Conservation (phyloP, 1,140 invertebrate species). For the Andricus grossulariae region DNA sequence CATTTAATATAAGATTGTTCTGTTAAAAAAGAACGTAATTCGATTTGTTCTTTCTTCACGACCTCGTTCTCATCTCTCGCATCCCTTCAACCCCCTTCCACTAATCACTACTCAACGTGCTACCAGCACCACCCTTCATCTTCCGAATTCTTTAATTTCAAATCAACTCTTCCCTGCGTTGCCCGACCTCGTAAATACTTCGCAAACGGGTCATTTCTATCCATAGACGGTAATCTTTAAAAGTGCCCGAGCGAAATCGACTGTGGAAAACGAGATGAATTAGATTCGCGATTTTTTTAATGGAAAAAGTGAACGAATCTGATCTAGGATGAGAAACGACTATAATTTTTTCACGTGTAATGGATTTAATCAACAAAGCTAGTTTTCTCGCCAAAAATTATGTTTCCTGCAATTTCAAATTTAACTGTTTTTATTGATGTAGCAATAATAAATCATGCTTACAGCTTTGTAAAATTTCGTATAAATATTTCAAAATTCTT, state of each 20-base stretch:
- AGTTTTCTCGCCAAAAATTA: neutral
- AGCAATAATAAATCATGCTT: too few species aligned
- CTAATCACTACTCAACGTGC: neutral
- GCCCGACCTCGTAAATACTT: neutral
- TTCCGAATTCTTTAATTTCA: neutral
- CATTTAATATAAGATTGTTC: neutral
- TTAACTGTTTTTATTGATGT: neutral
- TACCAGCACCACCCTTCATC: conserved; percentile 3
- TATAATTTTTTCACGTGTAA: neutral
- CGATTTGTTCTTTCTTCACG: neutral
- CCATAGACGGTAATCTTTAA: conserved; percentile 6
- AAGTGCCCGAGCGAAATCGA: neutral
- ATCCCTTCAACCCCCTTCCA: neutral
- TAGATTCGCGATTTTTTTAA: conserved; percentile 16
- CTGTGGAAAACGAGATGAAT: conserved; percentile 9
- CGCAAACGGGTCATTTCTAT: neutral
- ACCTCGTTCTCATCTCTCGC: neutral
- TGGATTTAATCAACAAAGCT: neutral
- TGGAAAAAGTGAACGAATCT: conserved; percentile 1
- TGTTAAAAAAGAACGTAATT: neutral
- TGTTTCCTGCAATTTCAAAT: neutral
- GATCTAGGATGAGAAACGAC: conserved; percentile 4
- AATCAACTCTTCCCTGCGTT: neutral
- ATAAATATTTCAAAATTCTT: too few species aligned
- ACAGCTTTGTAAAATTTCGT: too few species aligned